A percentile compares a stretch with the other conserved stretches of the same genome.
Conservation (phyloP, 2,797 vertebrate species). For the Sebastes itinus region DNA sequence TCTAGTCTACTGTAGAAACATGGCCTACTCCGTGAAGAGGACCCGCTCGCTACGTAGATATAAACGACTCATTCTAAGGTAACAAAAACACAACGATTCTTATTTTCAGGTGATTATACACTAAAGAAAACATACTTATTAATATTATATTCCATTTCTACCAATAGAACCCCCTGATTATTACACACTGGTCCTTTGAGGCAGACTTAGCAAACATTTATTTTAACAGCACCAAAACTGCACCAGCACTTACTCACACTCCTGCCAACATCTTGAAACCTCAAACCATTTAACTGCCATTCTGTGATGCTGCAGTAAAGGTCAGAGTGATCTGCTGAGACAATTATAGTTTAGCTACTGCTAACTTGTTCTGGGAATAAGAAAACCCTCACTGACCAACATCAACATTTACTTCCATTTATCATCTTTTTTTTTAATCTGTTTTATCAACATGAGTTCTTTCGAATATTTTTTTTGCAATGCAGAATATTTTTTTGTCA, state of each 20-base stretch:
- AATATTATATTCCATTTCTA: too few relatives aligned
- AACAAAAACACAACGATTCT: too few relatives aligned
- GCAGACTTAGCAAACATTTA: background rate
- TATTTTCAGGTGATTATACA: too few relatives aligned
- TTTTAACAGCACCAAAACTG: slow-evolving; percentile 5
- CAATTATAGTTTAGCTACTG: slow-evolving; percentile 11
- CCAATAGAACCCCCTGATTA: rapidly evolving
- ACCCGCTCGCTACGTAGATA: too few relatives aligned
- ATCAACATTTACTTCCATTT: background rate
- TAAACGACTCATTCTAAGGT: too few relatives aligned
- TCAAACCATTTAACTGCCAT: slow-evolving; percentile 20
- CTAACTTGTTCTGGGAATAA: slow-evolving; percentile 3
- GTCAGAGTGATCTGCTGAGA: slow-evolving; percentile 9
- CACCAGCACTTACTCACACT: background rate
- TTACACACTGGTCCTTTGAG: background rate
- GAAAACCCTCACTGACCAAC: slow-evolving; percentile 16
- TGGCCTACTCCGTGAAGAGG: too few relatives aligned
- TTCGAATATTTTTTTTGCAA: background rate
- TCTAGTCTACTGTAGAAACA: too few relatives aligned
- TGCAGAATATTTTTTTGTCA: background rate
- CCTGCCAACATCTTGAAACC: slow-evolving; percentile 35
- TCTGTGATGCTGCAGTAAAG: slow-evolving; percentile 32
- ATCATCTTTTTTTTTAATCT: background rate
- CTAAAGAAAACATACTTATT: too few relatives aligned
- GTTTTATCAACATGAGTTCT: background rate